Base-by-base conservation (phyloP, 2,797 vertebrate species). In the Micromesistius poutassou region DNA sequence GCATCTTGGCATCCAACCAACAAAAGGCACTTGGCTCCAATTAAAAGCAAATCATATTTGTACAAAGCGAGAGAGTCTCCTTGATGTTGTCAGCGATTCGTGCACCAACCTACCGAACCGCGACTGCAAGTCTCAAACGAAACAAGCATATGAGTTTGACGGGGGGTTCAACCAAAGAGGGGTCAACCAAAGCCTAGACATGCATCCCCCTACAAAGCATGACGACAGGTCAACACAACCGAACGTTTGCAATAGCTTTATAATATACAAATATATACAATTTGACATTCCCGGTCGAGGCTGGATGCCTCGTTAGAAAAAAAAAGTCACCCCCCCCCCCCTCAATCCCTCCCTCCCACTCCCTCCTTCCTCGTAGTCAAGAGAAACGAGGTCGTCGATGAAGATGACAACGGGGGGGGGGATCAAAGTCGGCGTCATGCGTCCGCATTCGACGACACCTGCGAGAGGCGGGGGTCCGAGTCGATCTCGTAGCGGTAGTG, bases 401-500 rank as follows among this genome's bases (percentile, higher is more conserved):
- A n/a, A n/a, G n/a, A n/a, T n/a, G n/a, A n/a, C n/a, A n/a, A n/a
- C n/a, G 40, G 46, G 79, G 2, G 14, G 30, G 38, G 25, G 22
- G 1, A 30, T 13, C 8, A 35, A 4, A 42, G 75, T 9, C 9
- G 38, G 85, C 77, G 75, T 95, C 91, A 95, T 75, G 91, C 84
- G 28, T 95, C 93, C 0, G 91, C 87, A 1, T 81, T 86, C 0
- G 91, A 80, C 30, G 93, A 94, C 62, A 94, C 88, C 73, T 93
- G 94, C 0, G 94, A 92, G 66, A 95, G 42, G 68, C 92, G 83
- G 30, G 92, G 94, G 78, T 95, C 93, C 0, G 94, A 92, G 71
- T 95, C 94, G 0, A 92, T 90, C 92, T 96, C 94, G 0, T 94
- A 94, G 78, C 91, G 93, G 83, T 96, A 95, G 85, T 93, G 94